Base-by-base conservation (phyloP, 2,113 vertebrate species). In the Falcunculus frontatus region DNA sequence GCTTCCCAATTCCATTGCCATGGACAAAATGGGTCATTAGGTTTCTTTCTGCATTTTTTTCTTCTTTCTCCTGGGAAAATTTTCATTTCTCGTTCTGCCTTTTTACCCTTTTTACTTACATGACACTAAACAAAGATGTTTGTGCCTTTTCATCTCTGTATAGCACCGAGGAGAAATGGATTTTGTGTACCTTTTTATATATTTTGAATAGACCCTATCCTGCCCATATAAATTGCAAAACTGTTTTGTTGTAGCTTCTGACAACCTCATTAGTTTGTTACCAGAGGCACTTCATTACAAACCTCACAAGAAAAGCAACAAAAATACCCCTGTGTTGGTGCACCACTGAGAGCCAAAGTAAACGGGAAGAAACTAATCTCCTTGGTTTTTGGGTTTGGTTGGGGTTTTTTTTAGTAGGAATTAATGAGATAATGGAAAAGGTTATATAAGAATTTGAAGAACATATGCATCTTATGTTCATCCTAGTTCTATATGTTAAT, bases 191-290 rank as follows among this genome's bases (percentile, higher is more conserved):
- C 11, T 64, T 73, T 73, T 91, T 33, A 18, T 83, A 12, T 90
- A 18, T 94, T 96, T 96, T 84, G 44, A 27, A 56, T 77, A 91
- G 80, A 85, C 18, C 55, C 75, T 87, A 63, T 84, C 67, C 70
- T 78, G 52, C 83, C 91, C 81, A 82, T 94, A 69, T 77, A 95
- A 97, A 95, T 96, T 59, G 32, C 84, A 88, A 87, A 93, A 72
- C 42, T 52, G 80, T 96, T 95, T 87, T 90, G 49, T 96, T 93
- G 78, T 94, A 84, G 86, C 69, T 97, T 95, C 94, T 97, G 93
- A 97, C 95, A 98, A 44, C 49, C 93, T 97, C 97, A 96, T 97
- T 98, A 97, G 88, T 96, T 98, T 97, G 94, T 94, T 97, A 97
- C 94, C 94, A 91, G 89, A 75, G 86, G 95, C 93, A 92, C 81